Conservation (phyloP, 2,888 invertebrate species). For the Byasa hedistus region DNA sequence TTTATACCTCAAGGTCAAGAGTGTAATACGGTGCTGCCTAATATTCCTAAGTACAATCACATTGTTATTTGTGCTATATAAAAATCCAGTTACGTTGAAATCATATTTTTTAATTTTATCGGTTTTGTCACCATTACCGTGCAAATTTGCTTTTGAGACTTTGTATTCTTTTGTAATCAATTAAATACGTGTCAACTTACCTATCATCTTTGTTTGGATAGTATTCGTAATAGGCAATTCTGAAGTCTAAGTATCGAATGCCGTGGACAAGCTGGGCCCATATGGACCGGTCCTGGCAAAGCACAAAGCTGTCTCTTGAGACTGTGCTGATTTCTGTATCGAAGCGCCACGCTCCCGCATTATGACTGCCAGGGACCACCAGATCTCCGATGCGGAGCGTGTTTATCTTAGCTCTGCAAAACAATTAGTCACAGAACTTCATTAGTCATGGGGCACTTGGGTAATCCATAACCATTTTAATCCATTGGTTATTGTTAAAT, state of each 20-base stretch:
- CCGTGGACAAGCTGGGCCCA: slow-evolving; percentile 93
- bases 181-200: slow-evolving; percentile 39
- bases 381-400: slow-evolving; percentile 69
- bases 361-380: slow-evolving; percentile 75
- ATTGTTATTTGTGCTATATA: too few species aligned
- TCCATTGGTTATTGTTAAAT: too few species aligned
- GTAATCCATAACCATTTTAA: too few species aligned
- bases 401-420: slow-evolving; percentile 59
- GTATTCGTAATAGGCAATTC: slow-evolving; percentile 84
- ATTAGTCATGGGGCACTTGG: too few species aligned
- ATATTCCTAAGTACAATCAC: too few species aligned
- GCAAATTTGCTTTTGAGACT: too few species aligned
- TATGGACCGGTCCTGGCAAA: slow-evolving; percentile 87
- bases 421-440: not conserved
- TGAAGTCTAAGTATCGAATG: slow-evolving; percentile 89
- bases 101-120: too few species aligned
- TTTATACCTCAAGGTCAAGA: too few species aligned
- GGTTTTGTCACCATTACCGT: too few species aligned
- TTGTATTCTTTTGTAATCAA: too few species aligned
- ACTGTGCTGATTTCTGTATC: slow-evolving; percentile 70
- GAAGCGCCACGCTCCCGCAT: slow-evolving; percentile 77
- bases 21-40: too few species aligned
- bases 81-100: too few species aligned
- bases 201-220: slow-evolving; percentile 63
- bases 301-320: slow-evolving; percentile 64